Evolutionary conservation across 2,113 vertebrate species (phyloP).

Genomic region (Heloderma charlesbogerti): DNA sequence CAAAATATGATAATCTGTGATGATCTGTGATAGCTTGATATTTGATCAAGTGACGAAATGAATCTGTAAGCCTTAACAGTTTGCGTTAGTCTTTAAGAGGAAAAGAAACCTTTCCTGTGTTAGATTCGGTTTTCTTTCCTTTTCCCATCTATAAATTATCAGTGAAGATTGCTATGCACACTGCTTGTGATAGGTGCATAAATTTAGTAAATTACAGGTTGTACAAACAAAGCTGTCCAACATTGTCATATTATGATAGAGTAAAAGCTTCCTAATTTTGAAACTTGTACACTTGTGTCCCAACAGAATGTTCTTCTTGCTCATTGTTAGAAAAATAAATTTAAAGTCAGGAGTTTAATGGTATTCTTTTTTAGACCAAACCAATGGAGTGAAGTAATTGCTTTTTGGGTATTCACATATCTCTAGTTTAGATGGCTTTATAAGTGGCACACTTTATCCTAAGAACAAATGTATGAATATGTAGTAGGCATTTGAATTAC

Average conservation of each 20-base stretch:
- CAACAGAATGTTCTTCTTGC: slow-evolving; percentile 59
- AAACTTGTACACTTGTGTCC: slow-evolving; percentile 48
- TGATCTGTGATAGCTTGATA: background rate
- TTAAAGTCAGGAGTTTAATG: slow-evolving; percentile 60
- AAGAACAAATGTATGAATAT: slow-evolving; percentile 67
- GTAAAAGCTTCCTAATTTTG: slow-evolving; percentile 64
- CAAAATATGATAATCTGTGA: too few species aligned
- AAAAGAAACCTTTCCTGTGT: slow-evolving; percentile 37
- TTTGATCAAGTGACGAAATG: background rate
- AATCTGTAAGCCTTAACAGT: slow-evolving; percentile 20
- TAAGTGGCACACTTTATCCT: slow-evolving; percentile 66
- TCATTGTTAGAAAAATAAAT: slow-evolving; percentile 59
- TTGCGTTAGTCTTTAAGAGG: slow-evolving; percentile 30
- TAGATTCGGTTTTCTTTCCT: slow-evolving; percentile 44
- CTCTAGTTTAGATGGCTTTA: slow-evolving; percentile 64
- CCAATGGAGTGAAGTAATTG: slow-evolving; percentile 70
- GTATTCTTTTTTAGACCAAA: slow-evolving; percentile 67
- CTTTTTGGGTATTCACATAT: slow-evolving; percentile 65
- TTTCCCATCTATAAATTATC: slow-evolving; percentile 38
- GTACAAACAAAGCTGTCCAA: slow-evolving; percentile 48
- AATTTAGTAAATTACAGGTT: slow-evolving; percentile 57
- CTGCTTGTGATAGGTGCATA: slow-evolving; percentile 57
- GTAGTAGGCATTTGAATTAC: slow-evolving; percentile 48
- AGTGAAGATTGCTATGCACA: slow-evolving; percentile 40
- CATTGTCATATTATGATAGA: slow-evolving; percentile 62